These are phyloP conservation scores for Coelopa frigida DNA, from an alignment of 1,140 invertebrate genomes.

Conservation along the genomic window DNA sequence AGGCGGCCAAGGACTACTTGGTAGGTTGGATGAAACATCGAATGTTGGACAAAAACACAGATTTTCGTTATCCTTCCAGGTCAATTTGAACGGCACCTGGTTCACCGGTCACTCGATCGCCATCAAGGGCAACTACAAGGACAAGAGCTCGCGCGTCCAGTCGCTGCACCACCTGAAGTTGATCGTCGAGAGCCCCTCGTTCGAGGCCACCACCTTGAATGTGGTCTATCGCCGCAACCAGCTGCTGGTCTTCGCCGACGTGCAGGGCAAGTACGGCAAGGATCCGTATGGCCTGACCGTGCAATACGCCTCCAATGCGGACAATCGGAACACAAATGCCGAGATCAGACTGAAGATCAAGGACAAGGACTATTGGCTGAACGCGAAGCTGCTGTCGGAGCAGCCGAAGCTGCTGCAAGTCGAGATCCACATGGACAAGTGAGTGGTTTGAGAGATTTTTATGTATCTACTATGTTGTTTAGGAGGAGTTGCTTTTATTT, in stretches of 20 bases:
- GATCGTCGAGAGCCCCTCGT: slow-evolving; percentile 60
- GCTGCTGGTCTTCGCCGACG: slow-evolving; percentile 27
- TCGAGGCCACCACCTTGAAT: slow-evolving; percentile 58
- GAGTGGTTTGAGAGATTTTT: slow-evolving; percentile 46
- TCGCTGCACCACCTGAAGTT: slow-evolving; percentile 61
- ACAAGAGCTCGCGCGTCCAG: slow-evolving; percentile 55
- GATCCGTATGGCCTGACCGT: slow-evolving; percentile 37
- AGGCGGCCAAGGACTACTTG: slow-evolving; percentile 50
- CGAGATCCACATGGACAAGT: slow-evolving; percentile 69
- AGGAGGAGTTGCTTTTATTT: no score
- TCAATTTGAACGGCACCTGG: slow-evolving; percentile 65
- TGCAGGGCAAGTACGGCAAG: slow-evolving; percentile 34
- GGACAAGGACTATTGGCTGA: slow-evolving; percentile 56
- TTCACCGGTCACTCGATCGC: slow-evolving; percentile 68
- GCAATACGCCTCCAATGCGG: slow-evolving; percentile 28
- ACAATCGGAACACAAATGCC: slow-evolving; percentile 51
- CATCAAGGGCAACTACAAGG: slow-evolving; percentile 61
- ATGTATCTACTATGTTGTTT: no score
- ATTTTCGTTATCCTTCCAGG: slow-evolving; percentile 31
- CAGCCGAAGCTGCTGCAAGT: slow-evolving; percentile 37
- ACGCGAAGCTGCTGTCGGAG: slow-evolving; percentile 34
- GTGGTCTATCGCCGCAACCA: slow-evolving; percentile 51
- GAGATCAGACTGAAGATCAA: slow-evolving; percentile 54
- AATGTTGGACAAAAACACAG: not conserved
- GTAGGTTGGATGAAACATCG: slow-evolving; percentile 30